A percentile compares a stretch with the other conserved stretches of the same genome.
phyloP scores from a whole-genome alignment of 2,113 vertebrate species.

The Rallus limicola region DNA sequence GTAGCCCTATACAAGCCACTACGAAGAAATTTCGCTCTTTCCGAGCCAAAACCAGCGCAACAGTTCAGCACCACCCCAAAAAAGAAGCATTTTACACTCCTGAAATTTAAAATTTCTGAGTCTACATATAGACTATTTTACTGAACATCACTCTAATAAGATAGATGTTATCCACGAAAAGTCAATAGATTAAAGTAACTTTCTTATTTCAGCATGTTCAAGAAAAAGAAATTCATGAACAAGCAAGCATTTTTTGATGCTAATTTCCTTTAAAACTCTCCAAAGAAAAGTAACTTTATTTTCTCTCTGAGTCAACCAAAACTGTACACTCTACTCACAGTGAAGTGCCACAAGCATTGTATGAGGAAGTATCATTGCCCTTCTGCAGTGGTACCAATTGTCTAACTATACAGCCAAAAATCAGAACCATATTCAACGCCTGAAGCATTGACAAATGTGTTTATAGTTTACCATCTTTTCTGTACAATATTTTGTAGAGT shows the following conservation, averaged over 20 bases:
- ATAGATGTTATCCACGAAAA: background rate
- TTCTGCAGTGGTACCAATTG: background rate
- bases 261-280: background rate
- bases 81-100: accelerated
- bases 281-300: background rate
- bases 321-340: background rate
- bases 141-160: background rate
- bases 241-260: background rate
- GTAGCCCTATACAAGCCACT: background rate
- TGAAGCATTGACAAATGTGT: background rate
- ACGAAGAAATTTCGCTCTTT: background rate
- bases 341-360: background rate
- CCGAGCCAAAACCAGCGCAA: background rate
- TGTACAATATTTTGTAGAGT: background rate
- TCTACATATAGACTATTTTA: background rate
- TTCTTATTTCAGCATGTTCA: background rate
- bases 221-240: background rate
- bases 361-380: background rate
- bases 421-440: accelerated
- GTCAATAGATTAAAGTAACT: background rate
- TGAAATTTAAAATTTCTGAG: background rate
- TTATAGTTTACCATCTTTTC: background rate
- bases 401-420: background rate
- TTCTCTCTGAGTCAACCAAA: background rate
- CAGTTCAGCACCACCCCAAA: accelerated